Evolutionary conservation across 2,797 vertebrate genomes (phyloP).

Genomic region (Ceryle rudis): DNA sequence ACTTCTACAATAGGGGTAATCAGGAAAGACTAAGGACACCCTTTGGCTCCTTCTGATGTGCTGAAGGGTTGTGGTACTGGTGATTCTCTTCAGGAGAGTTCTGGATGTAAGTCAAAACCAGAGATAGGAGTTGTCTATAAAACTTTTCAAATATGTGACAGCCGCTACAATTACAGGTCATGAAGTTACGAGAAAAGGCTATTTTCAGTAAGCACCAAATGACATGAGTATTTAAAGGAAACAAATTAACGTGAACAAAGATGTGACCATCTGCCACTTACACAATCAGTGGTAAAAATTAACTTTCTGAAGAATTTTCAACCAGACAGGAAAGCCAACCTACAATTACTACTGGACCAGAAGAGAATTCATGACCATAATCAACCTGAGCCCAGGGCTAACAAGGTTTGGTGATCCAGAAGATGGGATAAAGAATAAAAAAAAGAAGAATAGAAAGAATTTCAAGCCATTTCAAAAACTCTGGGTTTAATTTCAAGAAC

Average conservation of each 20-base stretch:
- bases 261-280: neutral
- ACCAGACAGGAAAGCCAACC: neutral
- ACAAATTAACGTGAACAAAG: neutral
- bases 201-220: neutral
- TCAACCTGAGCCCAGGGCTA: neutral
- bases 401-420: neutral
- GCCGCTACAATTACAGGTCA: neutral
- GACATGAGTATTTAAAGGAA: neutral
- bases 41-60: neutral
- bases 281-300: neutral
- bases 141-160: neutral
- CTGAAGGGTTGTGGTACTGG: neutral
- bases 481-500: neutral
- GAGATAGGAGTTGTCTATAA: neutral
- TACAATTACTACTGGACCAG: neutral
- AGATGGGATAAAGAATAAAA: rapidly evolving
- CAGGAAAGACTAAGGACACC: neutral
- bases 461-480: neutral
- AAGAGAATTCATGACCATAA: neutral
- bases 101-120: neutral
- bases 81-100: neutral
- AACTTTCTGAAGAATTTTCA: neutral
- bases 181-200: neutral
- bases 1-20: neutral
- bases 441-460: neutral